phyloP scores from a whole-genome alignment of 2,113 vertebrate species.

The Mugil cephalus region DNA sequence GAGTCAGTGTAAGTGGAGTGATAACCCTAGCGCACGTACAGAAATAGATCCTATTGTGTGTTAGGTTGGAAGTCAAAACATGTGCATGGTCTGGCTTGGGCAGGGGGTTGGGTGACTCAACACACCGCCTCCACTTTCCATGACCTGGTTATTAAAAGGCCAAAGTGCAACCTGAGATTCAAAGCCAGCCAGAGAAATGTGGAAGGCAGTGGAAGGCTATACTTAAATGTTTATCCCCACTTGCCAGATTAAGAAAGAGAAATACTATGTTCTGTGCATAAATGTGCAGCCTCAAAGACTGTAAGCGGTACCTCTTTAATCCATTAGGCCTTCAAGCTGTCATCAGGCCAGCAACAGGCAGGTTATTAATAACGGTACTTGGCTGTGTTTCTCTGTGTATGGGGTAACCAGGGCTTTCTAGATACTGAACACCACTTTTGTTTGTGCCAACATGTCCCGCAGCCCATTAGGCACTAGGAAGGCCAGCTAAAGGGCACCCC shows the following conservation, averaged over 20 bases:
- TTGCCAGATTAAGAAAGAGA: conserved; percentile 12
- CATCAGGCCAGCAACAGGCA: conserved; percentile 76
- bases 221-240: conserved; percentile 1
- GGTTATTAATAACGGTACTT: conserved; percentile 81
- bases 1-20: conserved; percentile 53
- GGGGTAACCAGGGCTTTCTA: conserved; percentile 69
- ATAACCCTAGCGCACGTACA: conserved; percentile 69
- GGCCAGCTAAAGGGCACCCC: conserved; percentile 66
- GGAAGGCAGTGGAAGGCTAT: neutral
- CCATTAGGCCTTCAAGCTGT: conserved; percentile 60
- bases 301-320: conserved; percentile 27
- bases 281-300: conserved; percentile 11
- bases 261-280: neutral
- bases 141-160: conserved; percentile 70
- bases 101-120: conserved; percentile 39
- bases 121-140: conserved; percentile 62
- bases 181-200: conserved; percentile 16
- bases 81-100: conserved; percentile 51
- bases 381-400: conserved; percentile 53
- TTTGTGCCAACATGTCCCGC: conserved; percentile 62
- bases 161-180: conserved; percentile 42
- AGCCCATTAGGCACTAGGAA: conserved; percentile 32
- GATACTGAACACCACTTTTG: conserved; percentile 67
- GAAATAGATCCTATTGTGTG: conserved; percentile 82
- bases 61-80: conserved; percentile 45